Evolutionary conservation across 2,113 vertebrate species (phyloP).

Genomic region (Herpailurus yagouaroundi): DNA sequence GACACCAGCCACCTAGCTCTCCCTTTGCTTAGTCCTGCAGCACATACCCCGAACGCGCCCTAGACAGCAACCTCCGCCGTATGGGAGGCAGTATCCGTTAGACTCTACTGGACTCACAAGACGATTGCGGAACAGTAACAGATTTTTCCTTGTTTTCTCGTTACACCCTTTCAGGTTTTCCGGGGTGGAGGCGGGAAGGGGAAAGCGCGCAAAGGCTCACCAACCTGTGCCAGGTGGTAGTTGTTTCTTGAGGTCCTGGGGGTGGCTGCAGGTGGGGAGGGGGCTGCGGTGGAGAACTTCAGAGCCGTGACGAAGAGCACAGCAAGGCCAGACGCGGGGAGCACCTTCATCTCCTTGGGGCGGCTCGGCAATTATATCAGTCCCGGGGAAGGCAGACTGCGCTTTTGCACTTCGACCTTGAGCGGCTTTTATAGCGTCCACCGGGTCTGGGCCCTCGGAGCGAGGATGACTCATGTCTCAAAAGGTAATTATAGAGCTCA

Average conservation of each 20-base stretch:
- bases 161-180: not conserved
- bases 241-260: conserved; percentile 72
- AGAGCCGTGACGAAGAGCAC: conserved; percentile 69
- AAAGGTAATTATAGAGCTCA: conserved; percentile 80
- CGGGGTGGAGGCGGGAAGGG: not conserved
- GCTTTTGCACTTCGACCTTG: conserved; percentile 48
- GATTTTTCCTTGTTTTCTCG: not conserved
- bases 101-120: not conserved
- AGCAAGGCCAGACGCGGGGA: conserved; percentile 69
- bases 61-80: not conserved
- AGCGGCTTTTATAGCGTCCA: conserved; percentile 80
- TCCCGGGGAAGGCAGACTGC: not conserved
- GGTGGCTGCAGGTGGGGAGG: conserved; percentile 61
- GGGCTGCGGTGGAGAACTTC: conserved; percentile 69
- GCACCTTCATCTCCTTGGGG: conserved; percentile 76
- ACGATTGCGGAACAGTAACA: not conserved
- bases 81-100: not conserved
- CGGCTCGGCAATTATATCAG: conserved; percentile 38
- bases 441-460: conserved; percentile 67
- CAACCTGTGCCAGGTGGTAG: conserved; percentile 81
- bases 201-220: conserved; percentile 66
- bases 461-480: conserved; percentile 83
- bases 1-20: not conserved
- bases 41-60: not conserved
- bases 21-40: not conserved